Conservation (phyloP, 2,113 vertebrate genomes). For the Lonchura striata region DNA sequence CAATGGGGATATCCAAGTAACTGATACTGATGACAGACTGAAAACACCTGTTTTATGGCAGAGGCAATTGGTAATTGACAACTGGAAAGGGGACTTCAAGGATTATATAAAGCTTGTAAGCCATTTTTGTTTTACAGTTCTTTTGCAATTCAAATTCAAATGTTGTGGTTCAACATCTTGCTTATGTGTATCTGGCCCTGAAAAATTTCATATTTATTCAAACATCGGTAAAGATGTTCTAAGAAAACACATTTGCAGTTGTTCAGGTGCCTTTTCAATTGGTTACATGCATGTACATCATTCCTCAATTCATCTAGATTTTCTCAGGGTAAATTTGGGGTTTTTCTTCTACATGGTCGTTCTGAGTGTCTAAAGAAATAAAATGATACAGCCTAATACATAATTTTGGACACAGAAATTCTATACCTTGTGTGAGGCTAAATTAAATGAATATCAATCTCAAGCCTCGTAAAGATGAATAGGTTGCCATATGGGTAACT, state of each 20-base stretch:
- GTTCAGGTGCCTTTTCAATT: background rate
- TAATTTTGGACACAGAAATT: background rate
- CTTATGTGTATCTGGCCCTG: rapidly evolving
- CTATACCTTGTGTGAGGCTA: background rate
- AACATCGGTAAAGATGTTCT: background rate
- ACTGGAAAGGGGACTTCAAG: background rate
- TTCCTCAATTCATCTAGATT: background rate
- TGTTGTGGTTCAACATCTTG: background rate
- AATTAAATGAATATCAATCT: background rate
- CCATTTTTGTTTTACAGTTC: background rate
- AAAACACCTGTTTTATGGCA: background rate
- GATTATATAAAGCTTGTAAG: background rate
- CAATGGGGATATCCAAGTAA: background rate
- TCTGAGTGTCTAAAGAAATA: background rate
- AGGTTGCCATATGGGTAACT: background rate
- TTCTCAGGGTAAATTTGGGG: background rate
- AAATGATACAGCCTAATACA: background rate
- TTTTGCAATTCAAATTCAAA: background rate
- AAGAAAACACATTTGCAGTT: background rate
- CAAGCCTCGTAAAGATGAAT: background rate
- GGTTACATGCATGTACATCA: background rate
- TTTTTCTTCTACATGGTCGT: rapidly evolving
- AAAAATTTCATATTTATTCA: background rate
- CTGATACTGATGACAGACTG: background rate
- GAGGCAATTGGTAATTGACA: background rate